Percentiles rank a stretch among this genome's conserved stretches.
Conservation (phyloP, 2,797 vertebrate genomes). For the Arrhamphus sclerolepis region DNA sequence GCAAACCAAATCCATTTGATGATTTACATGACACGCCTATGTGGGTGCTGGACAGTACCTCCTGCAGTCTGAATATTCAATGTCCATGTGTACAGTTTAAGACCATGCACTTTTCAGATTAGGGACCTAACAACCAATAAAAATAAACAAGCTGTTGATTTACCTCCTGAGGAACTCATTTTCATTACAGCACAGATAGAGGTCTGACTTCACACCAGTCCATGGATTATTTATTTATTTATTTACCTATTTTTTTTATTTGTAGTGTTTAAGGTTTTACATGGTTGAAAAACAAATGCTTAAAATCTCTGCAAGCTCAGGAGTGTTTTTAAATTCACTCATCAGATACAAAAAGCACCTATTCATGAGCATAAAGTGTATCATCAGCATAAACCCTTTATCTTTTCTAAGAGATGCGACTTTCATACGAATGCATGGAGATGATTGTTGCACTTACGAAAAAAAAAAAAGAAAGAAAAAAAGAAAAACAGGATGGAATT, state of each 20-base stretch:
- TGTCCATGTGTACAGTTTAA: slow-evolving; percentile 30
- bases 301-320: slow-evolving; percentile 30
- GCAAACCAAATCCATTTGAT: slow-evolving; percentile 51
- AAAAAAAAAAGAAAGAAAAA: slow-evolving; percentile 49
- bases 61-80: slow-evolving; percentile 2
- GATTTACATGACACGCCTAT: slow-evolving; percentile 30
- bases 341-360: slow-evolving; percentile 55
- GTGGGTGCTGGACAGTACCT: slow-evolving; percentile 11
- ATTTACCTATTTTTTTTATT: too few species aligned
- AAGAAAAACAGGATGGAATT: slow-evolving; percentile 8
- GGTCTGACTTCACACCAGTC: slow-evolving; percentile 26
- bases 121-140: slow-evolving; percentile 18
- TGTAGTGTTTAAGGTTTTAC: slow-evolving; percentile 18
- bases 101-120: slow-evolving; percentile 34
- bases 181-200: slow-evolving; percentile 33
- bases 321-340: slow-evolving; percentile 61
- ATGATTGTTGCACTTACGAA: slow-evolving; percentile 44
- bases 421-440: slow-evolving; percentile 63
- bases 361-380: slow-evolving; percentile 58
- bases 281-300: slow-evolving; percentile 37
- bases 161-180: slow-evolving; percentile 26
- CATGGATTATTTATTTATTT: slow-evolving; percentile 37
- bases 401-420: slow-evolving; percentile 46
- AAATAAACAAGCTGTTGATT: slow-evolving; percentile 48
- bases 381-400: slow-evolving; percentile 60